phyloP scores from a whole-genome alignment of 2,888 invertebrate genomes.

The Chymomyza caudatula region DNA sequence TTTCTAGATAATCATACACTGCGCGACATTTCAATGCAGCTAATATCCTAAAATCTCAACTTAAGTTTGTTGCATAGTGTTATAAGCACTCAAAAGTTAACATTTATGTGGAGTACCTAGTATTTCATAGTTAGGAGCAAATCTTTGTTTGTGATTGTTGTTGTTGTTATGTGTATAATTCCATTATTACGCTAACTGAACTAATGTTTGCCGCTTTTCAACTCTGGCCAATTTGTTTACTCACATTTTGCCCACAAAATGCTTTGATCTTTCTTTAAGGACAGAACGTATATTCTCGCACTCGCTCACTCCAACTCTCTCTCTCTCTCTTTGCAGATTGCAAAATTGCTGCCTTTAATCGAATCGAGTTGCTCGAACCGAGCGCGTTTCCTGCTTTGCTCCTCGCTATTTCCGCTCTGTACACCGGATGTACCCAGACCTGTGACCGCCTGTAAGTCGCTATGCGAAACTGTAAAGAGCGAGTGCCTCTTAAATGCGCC shows the following conservation, averaged over 20 bases:
- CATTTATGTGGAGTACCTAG: too few species aligned
- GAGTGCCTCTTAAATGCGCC: conserved; percentile 81
- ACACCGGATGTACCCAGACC: conserved; percentile 91
- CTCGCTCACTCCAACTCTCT: background rate
- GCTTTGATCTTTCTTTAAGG: background rate
- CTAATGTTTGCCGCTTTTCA: background rate
- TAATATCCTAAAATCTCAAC: too few species aligned
- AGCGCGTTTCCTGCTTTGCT: conserved; percentile 91
- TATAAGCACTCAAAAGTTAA: too few species aligned
- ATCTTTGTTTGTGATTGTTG: too few species aligned
- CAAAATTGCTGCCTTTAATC: conserved; percentile 85
- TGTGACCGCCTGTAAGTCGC: conserved; percentile 90
- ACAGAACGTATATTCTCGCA: too few species aligned
- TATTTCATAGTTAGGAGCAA: too few species aligned
- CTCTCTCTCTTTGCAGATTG: conserved; percentile 81
- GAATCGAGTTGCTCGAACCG: conserved; percentile 89
- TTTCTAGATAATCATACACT: too few species aligned
- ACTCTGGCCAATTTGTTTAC: background rate
- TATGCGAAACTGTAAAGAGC: conserved; percentile 87
- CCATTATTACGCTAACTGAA: background rate
- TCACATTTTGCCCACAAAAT: background rate
- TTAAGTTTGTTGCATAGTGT: too few species aligned
- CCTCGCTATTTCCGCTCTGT: conserved; percentile 94
- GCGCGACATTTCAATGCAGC: too few species aligned
- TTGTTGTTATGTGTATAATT: too few species aligned